phyloP scores from a whole-genome alignment of 64 coral and sea anemone species.

The Pocillopora damicornis region DNA sequence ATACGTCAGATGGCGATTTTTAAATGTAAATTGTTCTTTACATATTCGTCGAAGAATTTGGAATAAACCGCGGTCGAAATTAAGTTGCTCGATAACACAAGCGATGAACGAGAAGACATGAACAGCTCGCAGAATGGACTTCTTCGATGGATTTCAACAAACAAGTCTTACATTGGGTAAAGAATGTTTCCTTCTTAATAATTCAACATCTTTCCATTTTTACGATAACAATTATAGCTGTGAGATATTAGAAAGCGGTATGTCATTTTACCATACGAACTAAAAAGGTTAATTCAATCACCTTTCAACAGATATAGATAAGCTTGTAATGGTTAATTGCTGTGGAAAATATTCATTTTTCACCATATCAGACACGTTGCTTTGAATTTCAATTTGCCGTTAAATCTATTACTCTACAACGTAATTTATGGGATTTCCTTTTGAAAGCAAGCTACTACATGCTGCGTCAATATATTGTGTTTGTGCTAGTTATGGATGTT shows the following conservation, averaged over 20 bases:
- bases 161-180: conserved; percentile 26
- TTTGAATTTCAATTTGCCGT: not conserved
- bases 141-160: conserved; percentile 16
- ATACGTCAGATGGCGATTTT: conserved; percentile 7
- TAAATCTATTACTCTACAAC: not conserved
- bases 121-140: conserved; percentile 4
- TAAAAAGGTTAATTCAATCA: not conserved
- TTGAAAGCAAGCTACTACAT: not conserved
- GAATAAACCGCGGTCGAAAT: not conserved
- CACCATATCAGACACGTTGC: not conserved
- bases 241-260: not conserved
- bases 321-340: not conserved
- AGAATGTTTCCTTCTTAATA: not conserved
- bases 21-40: not conserved
- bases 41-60: not conserved
- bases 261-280: not conserved
- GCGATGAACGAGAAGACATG: conserved; percentile 1
- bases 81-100: not conserved
- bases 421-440: not conserved
- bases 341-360: not conserved
- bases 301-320: not conserved
- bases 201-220: not conserved
- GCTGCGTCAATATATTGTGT: not conserved
- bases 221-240: not conserved
- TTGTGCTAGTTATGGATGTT: not conserved